Base-by-base conservation (phyloP, 2,888 invertebrate genomes). In the Archaeoteleia sp. region DNA sequence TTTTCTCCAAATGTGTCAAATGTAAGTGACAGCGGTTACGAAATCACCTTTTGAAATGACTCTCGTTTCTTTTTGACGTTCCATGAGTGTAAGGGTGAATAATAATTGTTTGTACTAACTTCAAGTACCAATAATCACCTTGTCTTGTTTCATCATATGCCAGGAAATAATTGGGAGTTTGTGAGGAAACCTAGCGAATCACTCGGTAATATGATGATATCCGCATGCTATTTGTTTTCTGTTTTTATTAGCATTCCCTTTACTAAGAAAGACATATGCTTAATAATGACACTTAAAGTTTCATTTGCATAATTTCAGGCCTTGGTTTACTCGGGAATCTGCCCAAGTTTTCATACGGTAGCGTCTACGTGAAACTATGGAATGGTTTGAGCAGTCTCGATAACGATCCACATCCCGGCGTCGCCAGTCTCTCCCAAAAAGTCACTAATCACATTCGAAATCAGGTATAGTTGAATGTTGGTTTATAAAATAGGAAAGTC, bases 341-440 rank as follows among this genome's bases (percentile, higher is more conserved):
- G 48, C 86, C 88, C 32, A 87, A 87, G 61, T 78, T 89, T 20
- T 87, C 89, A 1, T 91, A 91, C 81, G 90, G 92, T 13, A 93
- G 94, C 8, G 92, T 97, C 54, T 96, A 96, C 86, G 91, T 92
- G 86, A 94, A 94, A 86, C 89, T 98, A 57, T 98, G 97, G 97
- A 89, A 90, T 74, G 91, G 93, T 12, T 87, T 98, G 72, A 87
- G 90, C 66, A 87, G 90, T 61, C 89, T 97, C 78, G 91, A 94
- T 58, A 88, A 89, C 65, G 98, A 99, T 88, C 97, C 98, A 1
- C 92, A 93, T 85, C 95, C 95, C 1, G 91, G 91, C 51, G 95
- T 98, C 1, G 89, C 93, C 0, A 86, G 88, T 57, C 91, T 95
- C 88, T 94, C 96, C 3, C 89, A 89, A 72, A 91, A 90, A 77